Conservation (phyloP, 2,797 vertebrate genomes). For the Micropoecilia bifurca region DNA sequence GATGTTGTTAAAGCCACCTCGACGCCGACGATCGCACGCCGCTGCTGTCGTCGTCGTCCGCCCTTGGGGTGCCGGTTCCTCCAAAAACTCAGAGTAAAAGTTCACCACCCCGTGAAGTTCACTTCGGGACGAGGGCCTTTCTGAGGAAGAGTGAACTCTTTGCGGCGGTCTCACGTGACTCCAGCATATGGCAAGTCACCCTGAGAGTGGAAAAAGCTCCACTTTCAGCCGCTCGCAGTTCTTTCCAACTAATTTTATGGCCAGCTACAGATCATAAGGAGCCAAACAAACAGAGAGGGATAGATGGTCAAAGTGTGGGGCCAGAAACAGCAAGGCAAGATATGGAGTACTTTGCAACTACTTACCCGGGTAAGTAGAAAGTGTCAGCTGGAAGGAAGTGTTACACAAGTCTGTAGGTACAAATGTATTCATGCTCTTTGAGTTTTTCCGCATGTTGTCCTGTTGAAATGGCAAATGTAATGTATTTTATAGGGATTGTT, state of each 20-base stretch:
- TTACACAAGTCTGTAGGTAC: slow-evolving; percentile 33
- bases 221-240: slow-evolving; percentile 63
- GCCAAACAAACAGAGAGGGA: slow-evolving; percentile 71
- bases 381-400: slow-evolving; percentile 29
- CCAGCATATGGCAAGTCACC: slow-evolving; percentile 72
- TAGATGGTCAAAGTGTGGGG: slow-evolving; percentile 46
- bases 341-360: slow-evolving; percentile 37
- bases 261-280: slow-evolving; percentile 56
- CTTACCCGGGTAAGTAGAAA: slow-evolving; percentile 39
- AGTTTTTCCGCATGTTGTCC: neutral
- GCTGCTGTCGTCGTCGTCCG: neutral
- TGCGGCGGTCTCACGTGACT: slow-evolving; percentile 67
- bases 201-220: slow-evolving; percentile 72
- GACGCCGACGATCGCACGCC: slow-evolving; percentile 54
- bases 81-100: slow-evolving; percentile 38
- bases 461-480: neutral
- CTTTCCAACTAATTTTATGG: slow-evolving; percentile 77
- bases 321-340: slow-evolving; percentile 37
- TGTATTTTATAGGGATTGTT: neutral
- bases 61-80: slow-evolving; percentile 56
- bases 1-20: slow-evolving; percentile 70
- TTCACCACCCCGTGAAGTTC: slow-evolving; percentile 69
- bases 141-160: slow-evolving; percentile 50
- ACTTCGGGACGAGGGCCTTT: slow-evolving; percentile 65
- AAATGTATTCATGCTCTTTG: neutral